These are phyloP conservation scores for Eupithecia subumbrata DNA, from an alignment of 2,888 invertebrate species.

Conservation along the genomic window DNA sequence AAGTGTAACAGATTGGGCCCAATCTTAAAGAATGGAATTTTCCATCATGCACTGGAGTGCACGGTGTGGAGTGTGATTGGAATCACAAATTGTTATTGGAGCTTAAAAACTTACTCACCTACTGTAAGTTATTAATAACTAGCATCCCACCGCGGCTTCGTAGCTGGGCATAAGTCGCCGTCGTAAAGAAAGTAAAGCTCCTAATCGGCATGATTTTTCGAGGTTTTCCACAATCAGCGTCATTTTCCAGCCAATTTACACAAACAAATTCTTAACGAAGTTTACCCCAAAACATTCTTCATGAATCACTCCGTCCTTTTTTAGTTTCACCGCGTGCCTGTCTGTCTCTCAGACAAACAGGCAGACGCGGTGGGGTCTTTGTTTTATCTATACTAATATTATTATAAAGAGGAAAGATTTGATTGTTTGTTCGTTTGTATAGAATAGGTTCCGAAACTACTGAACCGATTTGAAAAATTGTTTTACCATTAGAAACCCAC, in stretches of 20 bases:
- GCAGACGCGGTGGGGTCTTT: background rate
- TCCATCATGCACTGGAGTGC: background rate
- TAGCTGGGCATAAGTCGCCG: background rate
- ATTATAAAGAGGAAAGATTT: no score
- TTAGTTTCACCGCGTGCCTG: no score
- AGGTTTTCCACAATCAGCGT: background rate
- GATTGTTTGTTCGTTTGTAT: no score
- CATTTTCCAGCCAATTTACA: background rate
- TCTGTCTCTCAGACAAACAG: background rate
- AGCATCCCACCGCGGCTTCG: background rate
- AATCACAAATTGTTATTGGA: background rate
- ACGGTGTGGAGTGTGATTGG: background rate
- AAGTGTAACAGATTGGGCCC: no score
- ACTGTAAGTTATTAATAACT: background rate
- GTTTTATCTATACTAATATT: background rate
- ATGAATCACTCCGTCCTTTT: background rate
- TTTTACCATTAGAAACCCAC: no score
- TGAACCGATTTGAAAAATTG: no score
- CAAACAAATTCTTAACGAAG: background rate
- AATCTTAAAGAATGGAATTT: background rate
- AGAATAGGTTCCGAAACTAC: no score
- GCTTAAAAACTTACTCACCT: background rate
- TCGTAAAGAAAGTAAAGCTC: background rate
- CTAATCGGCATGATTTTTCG: background rate
- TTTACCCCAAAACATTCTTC: background rate